Percentiles rank a stretch among this genome's conserved stretches.
phyloP scores from a whole-genome alignment of 2,113 vertebrate genomes.

The Entomyzon cyanotis region DNA sequence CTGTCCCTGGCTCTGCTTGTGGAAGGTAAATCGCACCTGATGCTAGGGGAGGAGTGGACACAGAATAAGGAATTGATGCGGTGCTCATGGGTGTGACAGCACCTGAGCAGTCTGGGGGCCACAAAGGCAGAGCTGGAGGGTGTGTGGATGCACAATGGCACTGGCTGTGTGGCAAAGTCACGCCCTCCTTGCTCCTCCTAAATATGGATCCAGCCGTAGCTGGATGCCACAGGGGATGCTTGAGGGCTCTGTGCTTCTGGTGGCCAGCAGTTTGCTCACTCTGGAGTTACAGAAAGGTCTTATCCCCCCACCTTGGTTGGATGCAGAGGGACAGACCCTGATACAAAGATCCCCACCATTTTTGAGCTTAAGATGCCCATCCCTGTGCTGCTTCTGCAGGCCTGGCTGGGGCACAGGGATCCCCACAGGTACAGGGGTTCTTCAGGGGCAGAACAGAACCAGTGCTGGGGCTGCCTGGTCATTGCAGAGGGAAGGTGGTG shows the following conservation, averaged over 20 bases:
- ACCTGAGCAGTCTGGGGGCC: too few species aligned
- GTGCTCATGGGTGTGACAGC: neutral
- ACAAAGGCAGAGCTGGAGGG: neutral
- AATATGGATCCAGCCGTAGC: accelerated
- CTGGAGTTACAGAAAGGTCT: neutral
- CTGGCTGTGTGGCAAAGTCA: neutral
- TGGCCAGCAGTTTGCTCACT: neutral
- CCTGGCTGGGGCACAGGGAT: neutral
- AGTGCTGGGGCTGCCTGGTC: accelerated
- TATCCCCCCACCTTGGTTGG: too few species aligned
- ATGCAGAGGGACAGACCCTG: neutral
- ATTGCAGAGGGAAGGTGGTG: neutral
- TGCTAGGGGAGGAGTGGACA: neutral
- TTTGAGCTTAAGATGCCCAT: neutral
- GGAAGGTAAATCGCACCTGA: neutral
- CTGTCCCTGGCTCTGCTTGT: slow-evolving; percentile 75
- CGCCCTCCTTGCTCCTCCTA: neutral
- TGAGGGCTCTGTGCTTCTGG: neutral
- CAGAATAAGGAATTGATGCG: neutral
- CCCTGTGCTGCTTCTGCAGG: neutral
- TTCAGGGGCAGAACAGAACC: neutral
- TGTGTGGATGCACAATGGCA: accelerated
- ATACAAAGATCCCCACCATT: neutral
- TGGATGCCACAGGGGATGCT: neutral
- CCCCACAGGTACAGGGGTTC: accelerated